Base-by-base conservation (phyloP, 2,113 vertebrate species). In the Neolamprologus tretocephalus region DNA sequence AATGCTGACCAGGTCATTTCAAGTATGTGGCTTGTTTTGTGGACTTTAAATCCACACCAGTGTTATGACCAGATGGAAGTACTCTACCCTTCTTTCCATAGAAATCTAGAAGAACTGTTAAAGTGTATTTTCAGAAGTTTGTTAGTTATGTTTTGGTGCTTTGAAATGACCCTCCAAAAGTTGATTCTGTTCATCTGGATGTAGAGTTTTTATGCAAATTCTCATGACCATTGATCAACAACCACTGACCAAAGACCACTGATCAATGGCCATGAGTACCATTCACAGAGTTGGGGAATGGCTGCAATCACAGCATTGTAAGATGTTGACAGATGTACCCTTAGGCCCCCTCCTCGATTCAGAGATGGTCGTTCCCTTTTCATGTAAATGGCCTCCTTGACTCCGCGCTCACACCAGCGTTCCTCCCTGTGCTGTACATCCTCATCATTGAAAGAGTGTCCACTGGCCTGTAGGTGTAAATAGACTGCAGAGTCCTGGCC, bases 351-450 rank as follows among this genome's bases (percentile, higher is more conserved):
- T 3, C 8, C 16, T 19, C 3, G 4, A 49, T 49, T 49, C 16
- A 49, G 47, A 49, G 47, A 49, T 49, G 47, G 47, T 49, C 47
- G 19, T 49, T 49, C 47, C 47, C 47, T 49, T 49, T 49, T 49
- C 47, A 19, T 0, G 1, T 49, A 2, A 49, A 17, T 17, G 47
- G 1, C 47, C 47, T 49, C 47, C 47, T 49, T 49, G 45, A 49
- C 45, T 49, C 45, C 2, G 0, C 0, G 0, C 16, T 47, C 45
- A 47, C 0, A 47, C 45, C 45, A 47, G 7, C 7, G 4, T 47
- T 16, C 14, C 7, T 47, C 14, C 4, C 14, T 1, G 2, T 47
- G 0, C 4, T 47, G 42, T 16, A 47, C 14, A 47, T 47, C 14
- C 45, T 45, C 42, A 16, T 16, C 40, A 6, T 6, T 13, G 40